These are phyloP conservation scores for Lineus longissimus DNA, from an alignment of 1,140 invertebrate species.

Conservation along the genomic window DNA sequence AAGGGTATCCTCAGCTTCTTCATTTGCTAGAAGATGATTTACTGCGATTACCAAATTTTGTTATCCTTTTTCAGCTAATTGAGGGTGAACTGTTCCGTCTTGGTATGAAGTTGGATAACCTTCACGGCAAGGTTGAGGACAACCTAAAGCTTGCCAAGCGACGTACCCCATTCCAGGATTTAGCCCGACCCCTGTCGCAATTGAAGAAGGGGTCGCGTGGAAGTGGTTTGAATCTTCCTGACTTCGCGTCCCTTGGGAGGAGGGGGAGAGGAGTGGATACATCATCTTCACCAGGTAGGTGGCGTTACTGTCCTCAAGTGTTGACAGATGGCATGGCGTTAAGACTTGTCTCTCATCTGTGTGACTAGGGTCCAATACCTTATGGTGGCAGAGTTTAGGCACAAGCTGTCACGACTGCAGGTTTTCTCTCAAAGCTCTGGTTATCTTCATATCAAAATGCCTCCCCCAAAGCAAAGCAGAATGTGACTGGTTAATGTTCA, in stretches of 20 bases:
- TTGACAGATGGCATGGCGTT: not conserved
- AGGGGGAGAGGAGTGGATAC: not conserved
- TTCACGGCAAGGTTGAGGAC: slow-evolving; percentile 42
- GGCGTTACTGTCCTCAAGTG: not conserved
- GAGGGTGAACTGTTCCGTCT: slow-evolving; percentile 46
- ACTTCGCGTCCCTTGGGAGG: not conserved
- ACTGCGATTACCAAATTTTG: no score
- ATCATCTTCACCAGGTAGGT: not conserved
- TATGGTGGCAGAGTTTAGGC: no score
- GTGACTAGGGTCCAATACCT: no score
- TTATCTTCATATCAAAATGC: no score
- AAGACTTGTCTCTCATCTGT: not conserved
- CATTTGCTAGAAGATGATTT: no score
- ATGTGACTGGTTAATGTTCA: no score
- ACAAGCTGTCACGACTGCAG: no score
- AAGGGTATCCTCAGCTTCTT: no score
- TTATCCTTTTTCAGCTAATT: not conserved
- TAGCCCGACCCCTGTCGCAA: slow-evolving; percentile 7
- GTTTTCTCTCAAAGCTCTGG: no score
- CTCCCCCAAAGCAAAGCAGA: no score
- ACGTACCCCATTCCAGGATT: slow-evolving; percentile 35
- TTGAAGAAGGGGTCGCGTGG: not conserved
- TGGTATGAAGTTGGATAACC: slow-evolving; percentile 48
- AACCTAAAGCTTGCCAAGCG: slow-evolving; percentile 33
- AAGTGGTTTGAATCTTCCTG: not conserved